These are phyloP conservation scores for Andrena marginata DNA, from an alignment of 2,888 invertebrate genomes.

Conservation along the genomic window DNA sequence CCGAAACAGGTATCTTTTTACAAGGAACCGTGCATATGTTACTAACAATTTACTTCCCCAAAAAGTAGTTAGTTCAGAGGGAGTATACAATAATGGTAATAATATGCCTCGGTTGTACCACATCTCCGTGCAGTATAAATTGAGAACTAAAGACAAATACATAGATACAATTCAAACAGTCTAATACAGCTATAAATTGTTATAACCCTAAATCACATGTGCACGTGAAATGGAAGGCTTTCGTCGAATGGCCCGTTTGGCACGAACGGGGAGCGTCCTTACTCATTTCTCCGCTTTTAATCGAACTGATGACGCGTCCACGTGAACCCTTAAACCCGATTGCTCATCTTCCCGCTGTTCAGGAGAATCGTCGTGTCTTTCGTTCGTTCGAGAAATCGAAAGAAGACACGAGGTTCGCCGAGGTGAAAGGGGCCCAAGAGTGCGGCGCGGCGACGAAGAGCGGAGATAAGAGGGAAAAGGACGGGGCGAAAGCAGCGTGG, in stretches of 20 bases:
- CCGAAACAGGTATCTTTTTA: too few relatives aligned
- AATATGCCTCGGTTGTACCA: too few relatives aligned
- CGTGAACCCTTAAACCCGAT: background rate
- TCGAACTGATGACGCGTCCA: background rate
- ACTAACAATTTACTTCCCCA: too few relatives aligned
- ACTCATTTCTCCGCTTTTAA: background rate
- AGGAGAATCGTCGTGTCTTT: slow-evolving; percentile 22
- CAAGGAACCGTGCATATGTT: too few relatives aligned
- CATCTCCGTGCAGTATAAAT: too few relatives aligned
- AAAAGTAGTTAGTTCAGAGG: too few relatives aligned
- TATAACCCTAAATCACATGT: too few relatives aligned
- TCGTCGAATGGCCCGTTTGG: background rate
- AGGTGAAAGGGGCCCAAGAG: slow-evolving; percentile 77
- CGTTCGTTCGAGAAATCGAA: slow-evolving; percentile 45
- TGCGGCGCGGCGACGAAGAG: slow-evolving; percentile 64
- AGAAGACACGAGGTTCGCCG: slow-evolving; percentile 58
- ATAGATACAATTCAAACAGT: too few relatives aligned
- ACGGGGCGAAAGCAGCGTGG: slow-evolving; percentile 1
- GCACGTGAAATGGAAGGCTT: background rate
- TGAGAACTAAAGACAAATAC: too few relatives aligned
- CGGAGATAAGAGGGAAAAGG: slow-evolving; percentile 56
- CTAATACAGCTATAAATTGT: too few relatives aligned
- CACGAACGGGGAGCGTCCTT: background rate
- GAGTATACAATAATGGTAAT: too few relatives aligned
- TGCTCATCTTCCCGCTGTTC: background rate